Evolutionary conservation across 2,797 vertebrate species (phyloP).

Genomic region (Novumbra hubbsi): DNA sequence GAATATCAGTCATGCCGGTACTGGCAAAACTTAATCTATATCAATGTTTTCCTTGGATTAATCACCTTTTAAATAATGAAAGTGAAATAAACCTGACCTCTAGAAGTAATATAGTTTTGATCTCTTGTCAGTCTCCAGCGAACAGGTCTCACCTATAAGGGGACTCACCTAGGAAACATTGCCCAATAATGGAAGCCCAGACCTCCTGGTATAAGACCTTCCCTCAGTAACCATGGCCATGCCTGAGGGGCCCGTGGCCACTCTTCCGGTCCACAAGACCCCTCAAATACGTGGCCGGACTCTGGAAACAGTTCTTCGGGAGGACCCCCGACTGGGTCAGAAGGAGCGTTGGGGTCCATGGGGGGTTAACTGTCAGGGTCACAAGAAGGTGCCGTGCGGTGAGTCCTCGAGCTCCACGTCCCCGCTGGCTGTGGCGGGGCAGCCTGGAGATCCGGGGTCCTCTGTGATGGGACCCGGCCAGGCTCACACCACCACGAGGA

Average conservation of each 20-base stretch:
- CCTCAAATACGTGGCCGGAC: conserved; percentile 31
- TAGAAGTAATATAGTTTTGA: neutral
- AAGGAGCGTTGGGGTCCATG: conserved; percentile 14
- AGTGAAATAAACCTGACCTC: neutral
- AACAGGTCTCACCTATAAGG: neutral
- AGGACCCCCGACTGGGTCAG: conserved; percentile 35
- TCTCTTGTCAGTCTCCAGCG: neutral
- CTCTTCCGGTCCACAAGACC: conserved; percentile 30
- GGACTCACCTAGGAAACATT: neutral
- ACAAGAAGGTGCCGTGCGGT: neutral
- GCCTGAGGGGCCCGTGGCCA: conserved; percentile 30
- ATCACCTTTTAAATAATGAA: neutral
- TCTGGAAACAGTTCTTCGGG: conserved; percentile 29
- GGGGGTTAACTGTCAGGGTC: neutral
- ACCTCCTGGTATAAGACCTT: neutral
- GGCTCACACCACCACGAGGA: conserved; percentile 11
- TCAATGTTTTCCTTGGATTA: neutral
- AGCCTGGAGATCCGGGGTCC: conserved; percentile 3
- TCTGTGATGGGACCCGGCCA: neutral
- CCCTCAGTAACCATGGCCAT: conserved; percentile 23
- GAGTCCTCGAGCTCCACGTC: conserved; percentile 39
- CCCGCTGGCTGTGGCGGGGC: conserved; percentile 38
- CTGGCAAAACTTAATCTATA: neutral
- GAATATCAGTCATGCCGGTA: neutral
- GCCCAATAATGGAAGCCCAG: neutral